Conservation (phyloP, 2,113 vertebrate genomes). For the Pardalotus punctatus region DNA sequence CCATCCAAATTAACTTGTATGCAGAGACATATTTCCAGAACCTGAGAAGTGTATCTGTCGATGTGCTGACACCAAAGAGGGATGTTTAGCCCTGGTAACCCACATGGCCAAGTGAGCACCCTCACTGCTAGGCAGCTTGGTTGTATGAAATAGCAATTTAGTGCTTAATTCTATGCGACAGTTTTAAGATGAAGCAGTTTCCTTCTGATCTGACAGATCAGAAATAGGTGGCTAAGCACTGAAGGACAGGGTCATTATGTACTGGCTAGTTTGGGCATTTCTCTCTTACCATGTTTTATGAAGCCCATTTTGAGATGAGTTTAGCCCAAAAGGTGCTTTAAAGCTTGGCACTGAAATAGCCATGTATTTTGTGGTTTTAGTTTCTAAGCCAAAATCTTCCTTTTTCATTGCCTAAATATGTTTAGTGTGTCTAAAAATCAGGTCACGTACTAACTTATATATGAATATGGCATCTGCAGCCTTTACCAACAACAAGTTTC, state of each 20-base stretch:
- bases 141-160: neutral
- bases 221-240: neutral
- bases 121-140: neutral
- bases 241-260: neutral
- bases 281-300: neutral
- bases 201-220: neutral
- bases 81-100: neutral
- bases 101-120: neutral
- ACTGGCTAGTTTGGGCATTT: neutral
- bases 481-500: slow-evolving; percentile 67
- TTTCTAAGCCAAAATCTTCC: slow-evolving; percentile 45
- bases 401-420: slow-evolving; percentile 50
- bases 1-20: neutral
- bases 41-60: neutral
- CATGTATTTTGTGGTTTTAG: slow-evolving; percentile 15
- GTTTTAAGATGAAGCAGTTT: neutral
- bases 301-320: neutral
- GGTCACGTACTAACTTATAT: slow-evolving; percentile 63
- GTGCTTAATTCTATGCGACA: neutral
- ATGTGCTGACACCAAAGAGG: neutral
- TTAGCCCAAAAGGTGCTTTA: slow-evolving; percentile 29
- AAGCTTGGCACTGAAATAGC: slow-evolving; percentile 4
- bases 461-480: slow-evolving; percentile 69
- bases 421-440: slow-evolving; percentile 50
- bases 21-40: neutral